A percentile compares a stretch with the other conserved stretches of the same genome.
phyloP scores from a whole-genome alignment of 1,140 invertebrate genomes.

The Monomorium pharaonis region DNA sequence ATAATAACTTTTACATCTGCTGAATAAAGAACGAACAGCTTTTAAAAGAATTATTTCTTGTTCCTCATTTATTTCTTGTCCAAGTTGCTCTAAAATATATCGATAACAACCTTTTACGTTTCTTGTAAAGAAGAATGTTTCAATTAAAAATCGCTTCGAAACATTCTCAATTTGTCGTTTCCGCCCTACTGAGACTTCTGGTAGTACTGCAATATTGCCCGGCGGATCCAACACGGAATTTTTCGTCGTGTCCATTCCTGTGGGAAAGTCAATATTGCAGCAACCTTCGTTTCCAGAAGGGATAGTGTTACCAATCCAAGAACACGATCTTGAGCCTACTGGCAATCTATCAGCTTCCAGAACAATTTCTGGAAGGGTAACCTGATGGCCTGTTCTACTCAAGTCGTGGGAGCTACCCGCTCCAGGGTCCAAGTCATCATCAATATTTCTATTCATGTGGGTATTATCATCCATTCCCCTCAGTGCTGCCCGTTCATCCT shows the following conservation, averaged over 20 bases:
- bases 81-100: not conserved
- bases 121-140: not conserved
- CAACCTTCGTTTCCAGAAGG: not conserved
- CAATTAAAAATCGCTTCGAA: not conserved
- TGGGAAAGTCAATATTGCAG: not conserved
- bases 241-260: not conserved
- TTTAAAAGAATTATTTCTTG: no score
- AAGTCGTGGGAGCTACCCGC: not conserved
- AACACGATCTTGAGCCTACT: not conserved
- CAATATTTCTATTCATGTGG: not conserved
- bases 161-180: not conserved
- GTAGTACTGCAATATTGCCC: not conserved
- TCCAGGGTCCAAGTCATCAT: not conserved
- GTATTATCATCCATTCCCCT: not conserved
- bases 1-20: not conserved
- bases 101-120: not conserved
- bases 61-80: no score
- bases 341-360: not conserved
- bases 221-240: not conserved
- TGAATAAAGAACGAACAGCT: no score
- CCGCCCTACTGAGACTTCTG: not conserved
- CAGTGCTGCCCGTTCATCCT: not conserved
- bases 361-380: not conserved
- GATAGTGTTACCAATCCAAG: not conserved
- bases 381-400: not conserved